Evolutionary conservation across 2,797 vertebrate genomes (phyloP).

Genomic region (Acipenser transmontanus): DNA sequence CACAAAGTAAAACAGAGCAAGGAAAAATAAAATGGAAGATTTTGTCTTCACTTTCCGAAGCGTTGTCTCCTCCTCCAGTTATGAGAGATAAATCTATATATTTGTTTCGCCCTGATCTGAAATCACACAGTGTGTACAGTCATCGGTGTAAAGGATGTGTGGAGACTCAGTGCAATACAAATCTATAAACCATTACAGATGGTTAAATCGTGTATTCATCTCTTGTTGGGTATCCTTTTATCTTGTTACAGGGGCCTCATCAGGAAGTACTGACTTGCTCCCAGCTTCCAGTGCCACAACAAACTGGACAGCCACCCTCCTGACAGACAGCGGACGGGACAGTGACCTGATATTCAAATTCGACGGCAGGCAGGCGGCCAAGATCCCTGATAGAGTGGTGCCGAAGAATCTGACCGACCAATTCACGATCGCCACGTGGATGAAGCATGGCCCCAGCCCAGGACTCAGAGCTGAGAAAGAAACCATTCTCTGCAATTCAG

Average conservation of each 20-base stretch:
- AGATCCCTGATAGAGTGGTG: slow-evolving; percentile 85
- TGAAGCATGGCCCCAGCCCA: slow-evolving; percentile 91
- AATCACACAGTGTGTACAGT: no score
- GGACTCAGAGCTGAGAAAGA: slow-evolving; percentile 91
- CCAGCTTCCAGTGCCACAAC: slow-evolving; percentile 72
- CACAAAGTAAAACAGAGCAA: no score
- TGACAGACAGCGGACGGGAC: slow-evolving; percentile 76
- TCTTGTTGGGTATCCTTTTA: background rate
- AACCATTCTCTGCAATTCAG: slow-evolving; percentile 93
- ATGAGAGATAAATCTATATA: no score
- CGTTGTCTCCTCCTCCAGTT: no score
- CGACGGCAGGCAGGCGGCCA: slow-evolving; percentile 87
- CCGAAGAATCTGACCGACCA: slow-evolving; percentile 92
- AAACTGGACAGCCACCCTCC: slow-evolving; percentile 85
- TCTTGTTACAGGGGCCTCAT: slow-evolving; percentile 73
- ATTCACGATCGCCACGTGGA: slow-evolving; percentile 93
- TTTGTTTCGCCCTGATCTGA: no score
- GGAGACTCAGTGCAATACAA: no score
- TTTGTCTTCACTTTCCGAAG: no score
- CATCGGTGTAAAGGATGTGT: no score
- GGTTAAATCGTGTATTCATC: background rate
- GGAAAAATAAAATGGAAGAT: no score
- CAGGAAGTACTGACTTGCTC: slow-evolving; percentile 87
- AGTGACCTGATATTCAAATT: slow-evolving; percentile 85
- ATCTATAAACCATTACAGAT: no score